A percentile compares a stretch with the other conserved stretches of the same genome.
These are phyloP conservation scores for Xyliphius kryptos DNA, from an alignment of 2,113 vertebrate species.

Conservation along the genomic window DNA sequence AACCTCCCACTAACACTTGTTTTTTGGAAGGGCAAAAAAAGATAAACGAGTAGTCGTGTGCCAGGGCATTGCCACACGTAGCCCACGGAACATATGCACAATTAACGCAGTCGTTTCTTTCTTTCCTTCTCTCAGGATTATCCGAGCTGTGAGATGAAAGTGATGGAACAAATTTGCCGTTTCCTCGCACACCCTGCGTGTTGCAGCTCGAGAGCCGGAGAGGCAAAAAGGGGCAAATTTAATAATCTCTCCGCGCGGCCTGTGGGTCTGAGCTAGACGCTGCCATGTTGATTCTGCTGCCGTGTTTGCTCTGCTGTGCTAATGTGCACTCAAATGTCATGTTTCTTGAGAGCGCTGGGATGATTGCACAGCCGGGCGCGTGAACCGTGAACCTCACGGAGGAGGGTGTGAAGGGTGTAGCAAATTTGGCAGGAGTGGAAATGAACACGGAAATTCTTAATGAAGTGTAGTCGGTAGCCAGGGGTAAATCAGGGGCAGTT, in stretches of 20 bases:
- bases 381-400: conserved; percentile 5
- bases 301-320: conserved; percentile 35
- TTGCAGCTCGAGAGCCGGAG: conserved; percentile 10
- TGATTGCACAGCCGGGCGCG: conserved; percentile 12
- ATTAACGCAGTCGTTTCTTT: conserved; percentile 23
- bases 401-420: no score
- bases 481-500: no score
- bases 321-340: no score
- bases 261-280: conserved; percentile 22
- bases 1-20: no score
- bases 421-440: no score
- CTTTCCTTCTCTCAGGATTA: conserved; percentile 6
- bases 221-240: conserved; percentile 34
- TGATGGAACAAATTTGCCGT: conserved; percentile 39
- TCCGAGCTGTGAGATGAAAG: conserved; percentile 32
- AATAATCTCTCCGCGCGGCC: conserved; percentile 30
- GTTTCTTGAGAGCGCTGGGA: conserved; percentile 23
- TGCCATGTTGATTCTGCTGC: conserved; percentile 15
- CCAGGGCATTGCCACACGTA: background rate
- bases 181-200: conserved; percentile 12
- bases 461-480: no score
- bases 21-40: no score
- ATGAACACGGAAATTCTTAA: no score
- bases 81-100: conserved; percentile 28
- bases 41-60: no score